Evolutionary conservation across 2,797 vertebrate species (phyloP).

Genomic region (Acrossocheilus wenchowensis): DNA sequence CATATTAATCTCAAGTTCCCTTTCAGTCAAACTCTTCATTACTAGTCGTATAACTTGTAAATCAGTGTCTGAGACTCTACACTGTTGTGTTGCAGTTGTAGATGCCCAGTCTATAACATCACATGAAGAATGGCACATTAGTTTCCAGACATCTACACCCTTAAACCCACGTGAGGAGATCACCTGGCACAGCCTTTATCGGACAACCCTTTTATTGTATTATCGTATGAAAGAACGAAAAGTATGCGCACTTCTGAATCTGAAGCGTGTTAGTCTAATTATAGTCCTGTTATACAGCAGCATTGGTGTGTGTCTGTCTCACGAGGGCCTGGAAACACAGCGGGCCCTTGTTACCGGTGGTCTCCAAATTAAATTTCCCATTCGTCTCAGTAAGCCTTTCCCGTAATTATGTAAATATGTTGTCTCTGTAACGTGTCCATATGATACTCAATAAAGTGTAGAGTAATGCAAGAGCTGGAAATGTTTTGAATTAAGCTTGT

Average conservation of each 20-base stretch:
- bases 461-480: slow-evolving; percentile 68
- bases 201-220: slow-evolving; percentile 13
- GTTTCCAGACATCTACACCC: neutral
- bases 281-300: neutral
- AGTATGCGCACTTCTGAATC: neutral
- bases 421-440: slow-evolving; percentile 76
- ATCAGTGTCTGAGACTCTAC: neutral
- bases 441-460: slow-evolving; percentile 75
- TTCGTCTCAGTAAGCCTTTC: slow-evolving; percentile 72
- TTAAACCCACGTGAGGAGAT: neutral
- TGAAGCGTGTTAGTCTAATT: slow-evolving; percentile 12
- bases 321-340: slow-evolving; percentile 11
- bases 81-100: neutral
- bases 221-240: slow-evolving; percentile 9
- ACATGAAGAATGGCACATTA: neutral
- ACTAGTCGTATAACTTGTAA: neutral
- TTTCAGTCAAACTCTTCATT: too few species aligned
- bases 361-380: slow-evolving; percentile 79
- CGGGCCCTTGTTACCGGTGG: slow-evolving; percentile 70
- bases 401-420: slow-evolving; percentile 82
- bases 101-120: slow-evolving; percentile 38
- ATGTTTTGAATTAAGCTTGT: slow-evolving; percentile 73
- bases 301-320: neutral
- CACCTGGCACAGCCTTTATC: slow-evolving; percentile 1
- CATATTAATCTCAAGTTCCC: too few species aligned